phyloP scores from a whole-genome alignment of 1,140 invertebrate species.

The Bilobella aurantiaca region DNA sequence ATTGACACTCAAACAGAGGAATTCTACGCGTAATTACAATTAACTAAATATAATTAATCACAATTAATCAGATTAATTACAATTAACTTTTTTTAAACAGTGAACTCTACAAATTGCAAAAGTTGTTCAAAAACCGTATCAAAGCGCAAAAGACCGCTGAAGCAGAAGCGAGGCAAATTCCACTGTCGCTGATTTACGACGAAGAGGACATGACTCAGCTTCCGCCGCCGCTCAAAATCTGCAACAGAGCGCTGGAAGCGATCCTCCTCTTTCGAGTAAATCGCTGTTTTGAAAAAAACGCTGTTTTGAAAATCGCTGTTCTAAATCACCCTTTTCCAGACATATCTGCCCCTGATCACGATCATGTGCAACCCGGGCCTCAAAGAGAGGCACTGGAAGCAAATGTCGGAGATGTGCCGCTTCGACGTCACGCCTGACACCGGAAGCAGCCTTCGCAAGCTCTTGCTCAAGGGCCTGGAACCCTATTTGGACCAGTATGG shows the following conservation, averaged over 20 bases:
- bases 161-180: slow-evolving; percentile 32
- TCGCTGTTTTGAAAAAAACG: neutral
- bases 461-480: slow-evolving; percentile 64
- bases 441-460: slow-evolving; percentile 69
- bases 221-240: slow-evolving; percentile 65
- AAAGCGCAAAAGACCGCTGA: slow-evolving; percentile 42
- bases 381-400: slow-evolving; percentile 77
- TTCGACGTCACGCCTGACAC: slow-evolving; percentile 76
- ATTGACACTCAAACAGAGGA: slow-evolving; percentile 62
- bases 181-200: slow-evolving; percentile 43
- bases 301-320: neutral
- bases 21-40: slow-evolving; percentile 47
- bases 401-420: slow-evolving; percentile 72
- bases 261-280: slow-evolving; percentile 64
- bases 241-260: slow-evolving; percentile 55
- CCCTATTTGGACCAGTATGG: slow-evolving; percentile 58
- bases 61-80: neutral
- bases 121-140: slow-evolving; percentile 65
- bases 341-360: slow-evolving; percentile 63
- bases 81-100: slow-evolving; percentile 36
- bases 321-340: slow-evolving; percentile 49
- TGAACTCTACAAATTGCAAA: slow-evolving; percentile 66
- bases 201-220: slow-evolving; percentile 63
- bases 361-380: slow-evolving; percentile 81
- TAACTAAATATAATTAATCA: neutral